Evolutionary conservation across 2,113 vertebrate genomes (phyloP).

Genomic region (Gadus macrocephalus): DNA sequence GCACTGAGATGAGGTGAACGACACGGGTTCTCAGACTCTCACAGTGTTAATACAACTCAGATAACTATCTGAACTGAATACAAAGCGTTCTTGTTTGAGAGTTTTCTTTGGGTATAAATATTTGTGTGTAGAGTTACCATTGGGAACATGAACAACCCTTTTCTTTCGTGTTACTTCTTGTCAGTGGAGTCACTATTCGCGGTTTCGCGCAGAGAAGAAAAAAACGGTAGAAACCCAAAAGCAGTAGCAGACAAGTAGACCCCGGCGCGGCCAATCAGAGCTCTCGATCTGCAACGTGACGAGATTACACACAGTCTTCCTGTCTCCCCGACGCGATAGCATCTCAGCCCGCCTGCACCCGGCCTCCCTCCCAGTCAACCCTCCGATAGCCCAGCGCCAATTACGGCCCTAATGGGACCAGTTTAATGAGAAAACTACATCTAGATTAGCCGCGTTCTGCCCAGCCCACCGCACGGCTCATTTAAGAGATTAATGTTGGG

Average conservation of each 20-base stretch:
- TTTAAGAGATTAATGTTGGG: conserved; percentile 67
- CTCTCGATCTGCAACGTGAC: conserved; percentile 61
- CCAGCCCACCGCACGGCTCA: conserved; percentile 60
- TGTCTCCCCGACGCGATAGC: conserved; percentile 66
- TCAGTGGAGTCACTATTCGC: too few relatives aligned
- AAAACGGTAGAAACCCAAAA: conserved; percentile 16
- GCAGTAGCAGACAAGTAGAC: conserved; percentile 36
- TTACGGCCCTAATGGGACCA: conserved; percentile 63
- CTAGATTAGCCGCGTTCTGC: conserved; percentile 53
- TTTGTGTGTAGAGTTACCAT: not conserved
- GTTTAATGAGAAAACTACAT: conserved; percentile 70
- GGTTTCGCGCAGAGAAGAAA: not conserved
- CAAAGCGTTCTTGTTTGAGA: too few relatives aligned
- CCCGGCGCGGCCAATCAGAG: conserved; percentile 41
- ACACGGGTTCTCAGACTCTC: too few relatives aligned
- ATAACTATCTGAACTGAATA: too few relatives aligned
- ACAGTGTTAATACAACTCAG: too few relatives aligned
- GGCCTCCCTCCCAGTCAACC: conserved; percentile 34
- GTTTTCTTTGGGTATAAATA: too few relatives aligned
- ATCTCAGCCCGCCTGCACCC: conserved; percentile 62
- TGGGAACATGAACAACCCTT: conserved; percentile 7
- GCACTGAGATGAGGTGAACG: too few relatives aligned
- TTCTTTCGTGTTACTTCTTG: not conserved
- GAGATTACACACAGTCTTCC: conserved; percentile 72
- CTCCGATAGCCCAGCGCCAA: conserved; percentile 60